Evolutionary conservation across 1,140 invertebrate genomes (phyloP), one percentile per base, ranked within the genome.

Genomic region (Drosophila carrolli): DNA sequence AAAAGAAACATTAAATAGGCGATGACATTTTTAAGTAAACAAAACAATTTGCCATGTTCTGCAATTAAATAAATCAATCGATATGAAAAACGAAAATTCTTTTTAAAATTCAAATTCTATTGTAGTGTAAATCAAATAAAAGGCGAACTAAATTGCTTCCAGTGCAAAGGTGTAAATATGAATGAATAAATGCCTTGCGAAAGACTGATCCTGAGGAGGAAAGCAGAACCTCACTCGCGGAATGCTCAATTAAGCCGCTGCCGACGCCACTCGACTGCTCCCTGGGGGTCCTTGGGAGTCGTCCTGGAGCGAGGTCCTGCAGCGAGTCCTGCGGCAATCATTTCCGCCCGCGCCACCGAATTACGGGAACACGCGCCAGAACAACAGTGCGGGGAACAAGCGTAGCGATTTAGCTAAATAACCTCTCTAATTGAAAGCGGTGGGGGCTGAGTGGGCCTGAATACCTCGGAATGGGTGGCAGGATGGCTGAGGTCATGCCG

Each of bases 351-450:
- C 78, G 67, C 67, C 72, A 51, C 62, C 11, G 78, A 83, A 70
- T 85, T 77, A 81, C 72, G 40, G 29, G 27, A 70, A 57, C 67
- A 70, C 10, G 35, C 51, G 16, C 29, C 14, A 23, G 44, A 50
- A 75, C 19, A 41, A 27, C 40, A 32, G 40, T 7, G 50, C 50
- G 53, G 59, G 51, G 70, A 86, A 88, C 83, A 86, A 72, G 83
- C 76, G 58, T 84, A 88, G 83, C 84, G 84, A 88, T 88, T 88
- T 89, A 81, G 84, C 84, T 84, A 80, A 89, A 89, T 89, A 89
- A 78, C 68, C 84, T 84, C 77, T 89, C 84, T 89, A 89, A 89
- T 89, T 89, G 84, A 89, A 89, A 67, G 73, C 80, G 77, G 59
- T 75, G 44, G 65, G 77, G 77, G 70, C 50, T 46, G 43, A 14